Evolutionary conservation across 2,113 vertebrate genomes (phyloP), one percentile per base, ranked within the genome.

Genomic region (Turdus rufiventris): DNA sequence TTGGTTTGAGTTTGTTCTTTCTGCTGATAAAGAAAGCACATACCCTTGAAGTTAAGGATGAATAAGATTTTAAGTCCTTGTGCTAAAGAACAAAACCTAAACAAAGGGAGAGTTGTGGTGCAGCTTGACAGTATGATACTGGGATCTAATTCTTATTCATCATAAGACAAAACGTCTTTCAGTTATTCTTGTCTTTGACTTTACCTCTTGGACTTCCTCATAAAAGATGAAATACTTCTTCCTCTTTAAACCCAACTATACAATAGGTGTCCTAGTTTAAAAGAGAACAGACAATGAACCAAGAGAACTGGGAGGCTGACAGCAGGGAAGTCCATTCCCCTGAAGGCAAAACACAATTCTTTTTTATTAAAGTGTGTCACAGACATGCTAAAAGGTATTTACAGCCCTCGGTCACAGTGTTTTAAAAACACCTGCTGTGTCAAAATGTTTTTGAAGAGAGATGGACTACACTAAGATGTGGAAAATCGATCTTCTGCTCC

Each of bases 341-440:
- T 82, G 78, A 93, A 95, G 96, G 97, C 82, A 96, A 93, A 96
- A 91, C 79, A 94, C 36, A 34, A 63, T 74, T 74, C 40, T 81
- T 93, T 95, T 95, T 92, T 90, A 95, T 94, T 93, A 77, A 96
- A 95, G 89, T 89, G 74, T 94, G 95, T 93, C 96, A 94, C 40
- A 51, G 94, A 81, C 94, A 94, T 82, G 85, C 85, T 93, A 65
- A 92, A 97, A 97, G 89, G 58, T 91, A 93, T 96, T 96, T 95
- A 80, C 92, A 91, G 86, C 68, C 62, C 72, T 90, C 9, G 33
- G 93, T 95, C 88, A 96, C 91, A 94, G 92, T 77, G n/a, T 92
- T 96, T 96, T 96, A 89, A 85, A 96, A 89, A 94, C 81, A 95
- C 87, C 82, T 94, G 72, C 93, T 78, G 63, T 88, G 87, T 93